Base-by-base conservation (phyloP, 1,140 invertebrate genomes). In the Agraylea sexmaculata region DNA sequence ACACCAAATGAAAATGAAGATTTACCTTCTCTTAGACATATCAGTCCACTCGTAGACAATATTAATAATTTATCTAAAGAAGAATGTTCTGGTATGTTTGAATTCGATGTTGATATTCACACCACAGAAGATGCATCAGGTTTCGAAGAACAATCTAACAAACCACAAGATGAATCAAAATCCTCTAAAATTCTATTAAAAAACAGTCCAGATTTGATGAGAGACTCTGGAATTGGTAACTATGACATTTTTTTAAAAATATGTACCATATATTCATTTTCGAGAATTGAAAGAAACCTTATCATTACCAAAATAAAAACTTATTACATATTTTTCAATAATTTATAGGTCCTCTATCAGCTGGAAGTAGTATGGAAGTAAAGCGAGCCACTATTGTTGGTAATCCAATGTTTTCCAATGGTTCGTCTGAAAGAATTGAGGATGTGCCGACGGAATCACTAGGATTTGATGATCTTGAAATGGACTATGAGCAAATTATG, bases 401-500 rank as follows among this genome's bases (percentile, higher is more conserved):
- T 37, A 89, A 88, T 63, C 84, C 85, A 3, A 87, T 88, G 81
- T 88, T 79, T 62, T 78, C 74, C 37, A 63, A 64, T 13, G 62
- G 44, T 53, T 56, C 29, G 52, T 59, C 20, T 53, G 53, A 40
- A 51, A 62, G 31, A 46, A 59, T 21, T 1, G 47, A 49, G 31
- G 48, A 50, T 19, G 32, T 50, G 17, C 48, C 48, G 19, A 59
- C 66, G 41, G 74, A 75, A 40, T 63, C 74, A 34, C 68, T 79
- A 18, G 75, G 74, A 30, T 64, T 87, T 40, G 83, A 86, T 60
- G 82, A 84, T 60, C 68, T 88, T 43, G 87, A 87, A 51, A 89
- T 95, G 86, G 87, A 94, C 59, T 94, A 95, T 63, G 87, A 94
- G 56, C 86, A 94, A 70, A 86, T 96, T 57, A 89, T 93, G 84